Evolutionary conservation across 2,888 invertebrate genomes (phyloP), one percentile per base, ranked within the genome.

Genomic region (Sphaeridia pumilis): DNA sequence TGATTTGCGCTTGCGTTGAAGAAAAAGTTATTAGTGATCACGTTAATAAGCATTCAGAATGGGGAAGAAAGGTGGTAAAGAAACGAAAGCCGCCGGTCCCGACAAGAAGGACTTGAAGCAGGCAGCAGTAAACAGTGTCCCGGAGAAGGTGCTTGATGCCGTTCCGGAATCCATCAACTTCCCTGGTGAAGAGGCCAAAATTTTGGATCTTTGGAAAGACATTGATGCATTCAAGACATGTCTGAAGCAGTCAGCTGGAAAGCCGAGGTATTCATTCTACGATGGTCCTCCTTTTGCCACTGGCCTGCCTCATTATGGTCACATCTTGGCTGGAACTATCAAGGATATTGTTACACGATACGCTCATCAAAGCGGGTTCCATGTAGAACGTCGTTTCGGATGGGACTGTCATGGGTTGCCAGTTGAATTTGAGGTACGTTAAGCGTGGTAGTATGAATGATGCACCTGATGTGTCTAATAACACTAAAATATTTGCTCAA

Each of bases 271-370:
- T 72, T 85, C 93, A 0, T 98, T 98, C 71, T 98, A 93, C 70
- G 98, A 99, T 78, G 98, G 98, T 0, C 98, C 98, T 26, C 98
- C 98, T 4, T 99, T 98, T 76, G 98, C 98, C 0, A 99, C 98
- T 4, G 98, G 98, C 0, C 73, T 98, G 57, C 98, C 98, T 0
- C 98, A 98, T 75, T 99, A 98, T 72, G 98, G 98, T 0, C 98
- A 99, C 68, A 89, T 99, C 55, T 76, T 98, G 57, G 92, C 97
- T 46, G 95, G 98, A 28, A 95, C 97, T 2, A 94, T 98, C 62
- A 99, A 98, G 73, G 98, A 98, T 72, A 85, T 95, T 57, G 89
- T 98, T 1, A 95, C 97, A 0, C 77, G 98, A 54, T 97, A 89
- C 75, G 95, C 95, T 2, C 90, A 94, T 69, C 94, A 95, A 71